phyloP scores from a whole-genome alignment of 2,797 vertebrate species.

The Coranthus polyacanthus region DNA sequence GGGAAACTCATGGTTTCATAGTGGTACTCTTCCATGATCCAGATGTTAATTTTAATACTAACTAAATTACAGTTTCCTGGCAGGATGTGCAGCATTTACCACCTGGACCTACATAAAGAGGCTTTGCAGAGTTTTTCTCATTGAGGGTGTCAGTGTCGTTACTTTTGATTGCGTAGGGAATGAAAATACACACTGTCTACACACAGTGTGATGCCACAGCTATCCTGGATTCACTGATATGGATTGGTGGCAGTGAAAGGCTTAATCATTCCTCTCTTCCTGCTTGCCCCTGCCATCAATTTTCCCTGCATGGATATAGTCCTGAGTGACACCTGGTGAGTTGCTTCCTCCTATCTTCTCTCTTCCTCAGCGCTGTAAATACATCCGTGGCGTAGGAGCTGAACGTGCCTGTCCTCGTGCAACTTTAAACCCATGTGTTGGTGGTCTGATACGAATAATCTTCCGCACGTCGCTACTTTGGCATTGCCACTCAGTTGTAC shows the following conservation, averaged over 20 bases:
- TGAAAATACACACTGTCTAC: constrained; percentile 30
- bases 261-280: constrained; percentile 76
- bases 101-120: constrained; percentile 27
- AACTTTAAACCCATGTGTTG: constrained; percentile 55
- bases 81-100: constrained; percentile 18
- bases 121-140: constrained; percentile 23
- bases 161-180: constrained; percentile 32
- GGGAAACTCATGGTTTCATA: constrained; percentile 14
- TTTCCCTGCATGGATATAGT: constrained; percentile 62
- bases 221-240: constrained; percentile 62
- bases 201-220: constrained; percentile 45
- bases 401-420: constrained; percentile 49
- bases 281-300: constrained; percentile 73
- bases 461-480: constrained; percentile 38
- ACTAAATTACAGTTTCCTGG: constrained; percentile 26
- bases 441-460: constrained; percentile 68
- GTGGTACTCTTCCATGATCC: not conserved
- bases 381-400: constrained; percentile 33
- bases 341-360: constrained; percentile 56
- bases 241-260: constrained; percentile 69
- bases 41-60: constrained; percentile 33
- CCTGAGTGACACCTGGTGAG: constrained; percentile 74
- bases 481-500: constrained; percentile 32
- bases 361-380: constrained; percentile 56
- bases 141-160: constrained; percentile 19